Conservation (phyloP, 2,888 invertebrate genomes). For the Brachyptera putata region DNA sequence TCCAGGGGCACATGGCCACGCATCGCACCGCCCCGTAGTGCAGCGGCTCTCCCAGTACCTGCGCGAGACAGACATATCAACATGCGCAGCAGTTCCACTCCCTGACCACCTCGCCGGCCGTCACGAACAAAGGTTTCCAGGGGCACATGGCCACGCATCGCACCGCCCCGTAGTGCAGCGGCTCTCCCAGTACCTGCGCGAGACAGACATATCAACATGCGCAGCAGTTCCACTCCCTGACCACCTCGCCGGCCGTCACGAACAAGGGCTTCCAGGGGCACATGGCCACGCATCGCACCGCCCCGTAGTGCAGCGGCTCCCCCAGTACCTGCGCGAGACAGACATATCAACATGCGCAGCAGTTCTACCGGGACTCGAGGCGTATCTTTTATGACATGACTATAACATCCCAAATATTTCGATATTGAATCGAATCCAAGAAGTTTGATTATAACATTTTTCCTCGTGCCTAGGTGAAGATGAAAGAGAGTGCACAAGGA, state of each 20-base stretch:
- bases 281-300: slow-evolving; percentile 72
- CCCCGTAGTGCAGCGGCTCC: slow-evolving; percentile 72
- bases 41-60: slow-evolving; percentile 67
- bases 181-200: slow-evolving; percentile 66
- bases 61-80: too few species aligned
- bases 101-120: slow-evolving; percentile 67
- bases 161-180: slow-evolving; percentile 76
- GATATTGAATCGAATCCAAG: too few species aligned
- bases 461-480: too few species aligned
- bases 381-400: too few species aligned
- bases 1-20: slow-evolving; percentile 81
- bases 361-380: slow-evolving; percentile 79
- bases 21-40: slow-evolving; percentile 79
- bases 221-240: slow-evolving; percentile 93
- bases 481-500: too few species aligned
- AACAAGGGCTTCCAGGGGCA: slow-evolving; percentile 89
- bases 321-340: too few species aligned
- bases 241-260: slow-evolving; percentile 71
- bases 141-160: slow-evolving; percentile 76
- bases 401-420: too few species aligned
- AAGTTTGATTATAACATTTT: too few species aligned
- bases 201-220: too few species aligned
- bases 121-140: slow-evolving; percentile 87
- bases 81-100: too few species aligned
- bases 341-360: too few species aligned